These are phyloP conservation scores for Gracilinanus agilis DNA, from an alignment of 2,113 vertebrate genomes.

Conservation along the genomic window DNA sequence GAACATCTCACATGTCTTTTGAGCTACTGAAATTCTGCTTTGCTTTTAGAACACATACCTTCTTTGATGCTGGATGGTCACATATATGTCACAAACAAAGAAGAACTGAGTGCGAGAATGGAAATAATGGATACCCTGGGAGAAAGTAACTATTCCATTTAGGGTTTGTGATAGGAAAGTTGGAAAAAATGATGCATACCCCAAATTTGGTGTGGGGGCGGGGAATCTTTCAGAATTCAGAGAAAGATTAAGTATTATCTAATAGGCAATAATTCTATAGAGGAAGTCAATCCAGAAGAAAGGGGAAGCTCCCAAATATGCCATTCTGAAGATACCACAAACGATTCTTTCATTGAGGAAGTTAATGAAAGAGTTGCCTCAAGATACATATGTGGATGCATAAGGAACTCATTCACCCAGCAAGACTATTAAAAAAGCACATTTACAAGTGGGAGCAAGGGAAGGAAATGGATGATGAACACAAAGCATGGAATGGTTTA, in stretches of 20 bases:
- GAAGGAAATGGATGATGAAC: background rate
- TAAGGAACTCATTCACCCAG: background rate
- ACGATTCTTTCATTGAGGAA: background rate
- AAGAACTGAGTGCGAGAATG: background rate
- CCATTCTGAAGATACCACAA: background rate
- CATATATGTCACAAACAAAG: too few relatives aligned
- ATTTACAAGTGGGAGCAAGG: background rate
- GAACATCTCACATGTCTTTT: too few relatives aligned
- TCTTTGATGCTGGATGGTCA: too few relatives aligned
- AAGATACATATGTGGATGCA: background rate
- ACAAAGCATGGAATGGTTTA: background rate
- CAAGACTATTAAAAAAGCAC: background rate
- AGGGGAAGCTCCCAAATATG: background rate
- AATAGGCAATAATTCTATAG: background rate
- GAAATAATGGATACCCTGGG: background rate
- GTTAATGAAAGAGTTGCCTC: background rate
- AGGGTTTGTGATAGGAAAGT: background rate
- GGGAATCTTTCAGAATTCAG: background rate
- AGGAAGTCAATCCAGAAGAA: background rate
- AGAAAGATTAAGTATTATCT: background rate
- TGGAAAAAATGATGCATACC: background rate
- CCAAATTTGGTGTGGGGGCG: background rate
- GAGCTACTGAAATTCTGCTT: too few relatives aligned
- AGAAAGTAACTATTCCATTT: too few relatives aligned
- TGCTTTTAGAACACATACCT: too few relatives aligned